Evolutionary conservation across 64 coral and sea anemone species (phyloP).

Genomic region (Orbicella faveolata): DNA sequence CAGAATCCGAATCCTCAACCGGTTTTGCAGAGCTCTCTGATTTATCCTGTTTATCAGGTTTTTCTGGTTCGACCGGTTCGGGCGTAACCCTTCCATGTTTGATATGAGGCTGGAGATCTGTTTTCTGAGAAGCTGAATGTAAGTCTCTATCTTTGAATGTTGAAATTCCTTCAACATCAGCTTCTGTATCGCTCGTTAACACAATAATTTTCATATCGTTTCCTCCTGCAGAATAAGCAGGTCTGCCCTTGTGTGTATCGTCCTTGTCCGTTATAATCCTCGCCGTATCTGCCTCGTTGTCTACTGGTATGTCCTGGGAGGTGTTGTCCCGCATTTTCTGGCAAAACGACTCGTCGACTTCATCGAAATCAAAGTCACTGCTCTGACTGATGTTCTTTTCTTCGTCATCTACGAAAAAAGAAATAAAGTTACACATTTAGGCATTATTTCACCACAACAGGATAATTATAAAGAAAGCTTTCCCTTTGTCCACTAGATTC

Average conservation of each 20-base stretch:
- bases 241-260: background rate
- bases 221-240: background rate
- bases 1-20: constrained; percentile 27
- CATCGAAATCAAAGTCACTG: constrained; percentile 54
- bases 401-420: background rate
- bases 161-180: background rate
- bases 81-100: background rate
- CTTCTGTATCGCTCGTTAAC: constrained; percentile 38
- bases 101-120: background rate
- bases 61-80: constrained; percentile 8
- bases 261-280: background rate
- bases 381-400: constrained; percentile 28
- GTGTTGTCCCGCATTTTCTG: constrained; percentile 24
- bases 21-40: background rate
- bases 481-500: background rate
- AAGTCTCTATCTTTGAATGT: background rate
- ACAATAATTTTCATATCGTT: constrained; percentile 5
- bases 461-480: background rate
- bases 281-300: background rate
- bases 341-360: constrained; percentile 21
- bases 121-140: background rate
- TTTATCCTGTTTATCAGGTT: constrained; percentile 5
- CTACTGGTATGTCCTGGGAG: background rate
- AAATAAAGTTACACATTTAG: no score
- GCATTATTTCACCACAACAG: background rate